Evolutionary conservation across 2,113 vertebrate species (phyloP), one percentile per base, ranked within the genome.

Genomic region (Blennius ocellaris): DNA sequence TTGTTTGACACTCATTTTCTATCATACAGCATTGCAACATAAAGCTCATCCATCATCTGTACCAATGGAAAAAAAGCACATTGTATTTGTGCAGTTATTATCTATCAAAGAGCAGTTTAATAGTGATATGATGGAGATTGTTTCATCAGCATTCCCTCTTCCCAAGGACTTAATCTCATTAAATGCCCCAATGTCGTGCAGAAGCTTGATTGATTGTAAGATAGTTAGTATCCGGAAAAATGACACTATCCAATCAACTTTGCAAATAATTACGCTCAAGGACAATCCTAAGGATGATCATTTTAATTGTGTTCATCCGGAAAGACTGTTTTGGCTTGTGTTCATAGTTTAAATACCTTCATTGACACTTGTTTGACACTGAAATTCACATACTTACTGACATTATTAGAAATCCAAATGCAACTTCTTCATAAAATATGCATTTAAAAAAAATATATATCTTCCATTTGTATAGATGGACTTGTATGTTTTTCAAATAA

Each of bases 1-100:
- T 6, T 6, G 36, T 40, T 17, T 14, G 54, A 59, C 21, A 43
- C 69, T 48, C 4, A 36, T 65, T 50, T 67, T 58, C 41, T 16
- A 39, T 36, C 10, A 21, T 41, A 58, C 5, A 11, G 11, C 15
- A 17, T 1, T 7, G 16, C 11, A 52, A 77, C 53, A 56, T 49
- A 8, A 43, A 21, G 21, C 30, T 54, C 52, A 56, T 76, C 64
- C 9, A 56, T 77, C 59, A 12, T 58, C 16, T 11, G n/a, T 3
- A 9, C 16, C 14, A 44, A 54, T 64, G 61, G 30, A 73, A 38
- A 30, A 30, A 50, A 36, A 45, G 16, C 30, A 37, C 38, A 11
- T 37, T 55, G 16, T 37, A 57, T 10, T 43, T 37, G n/a, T 6
- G 8, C 38, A 44, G 6, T 37, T 3, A 21, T 37, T 3, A 21